Evolutionary conservation across 2,888 invertebrate species (phyloP).

Genomic region (Lottia scabra): DNA sequence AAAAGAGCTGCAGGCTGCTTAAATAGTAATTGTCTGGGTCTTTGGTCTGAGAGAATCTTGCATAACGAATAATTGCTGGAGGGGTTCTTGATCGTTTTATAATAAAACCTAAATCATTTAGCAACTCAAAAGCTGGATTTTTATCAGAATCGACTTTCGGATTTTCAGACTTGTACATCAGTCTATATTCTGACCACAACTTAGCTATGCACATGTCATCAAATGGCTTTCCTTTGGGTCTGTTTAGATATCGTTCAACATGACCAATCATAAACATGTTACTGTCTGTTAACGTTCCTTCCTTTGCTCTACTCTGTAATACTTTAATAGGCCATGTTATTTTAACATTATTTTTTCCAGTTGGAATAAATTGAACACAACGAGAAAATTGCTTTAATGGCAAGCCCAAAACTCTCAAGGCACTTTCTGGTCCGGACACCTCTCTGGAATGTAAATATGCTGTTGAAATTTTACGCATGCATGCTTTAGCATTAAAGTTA

Average conservation of each 20-base stretch:
- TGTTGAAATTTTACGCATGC: too few species aligned
- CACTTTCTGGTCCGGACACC: constrained; percentile 28
- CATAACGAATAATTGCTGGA: too few species aligned
- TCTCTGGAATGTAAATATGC: constrained; percentile 28
- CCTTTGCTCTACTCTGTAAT: background rate
- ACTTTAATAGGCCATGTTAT: background rate
- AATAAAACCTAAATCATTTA: too few species aligned
- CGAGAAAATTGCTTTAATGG: constrained; percentile 23
- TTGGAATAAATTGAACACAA: too few species aligned
- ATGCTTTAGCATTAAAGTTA: constrained; percentile 21
- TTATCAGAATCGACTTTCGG: too few species aligned
- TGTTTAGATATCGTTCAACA: constrained; percentile 7
- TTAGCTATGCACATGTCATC: constrained; percentile 7
- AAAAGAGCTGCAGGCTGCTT: constrained; percentile 7
- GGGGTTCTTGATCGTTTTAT: too few species aligned
- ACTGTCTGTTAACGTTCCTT: background rate
- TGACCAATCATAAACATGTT: constrained; percentile 11
- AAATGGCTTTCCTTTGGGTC: background rate
- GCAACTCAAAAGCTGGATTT: too few species aligned
- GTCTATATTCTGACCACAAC: constrained; percentile 18
- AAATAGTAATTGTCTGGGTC: too few species aligned
- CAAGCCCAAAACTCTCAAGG: constrained; percentile 22
- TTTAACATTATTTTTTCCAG: constrained; percentile 15
- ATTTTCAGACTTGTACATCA: constrained; percentile 4
- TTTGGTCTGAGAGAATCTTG: too few species aligned